Conservation (phyloP, 2,797 vertebrate genomes). For the Podarcis siculus region DNA sequence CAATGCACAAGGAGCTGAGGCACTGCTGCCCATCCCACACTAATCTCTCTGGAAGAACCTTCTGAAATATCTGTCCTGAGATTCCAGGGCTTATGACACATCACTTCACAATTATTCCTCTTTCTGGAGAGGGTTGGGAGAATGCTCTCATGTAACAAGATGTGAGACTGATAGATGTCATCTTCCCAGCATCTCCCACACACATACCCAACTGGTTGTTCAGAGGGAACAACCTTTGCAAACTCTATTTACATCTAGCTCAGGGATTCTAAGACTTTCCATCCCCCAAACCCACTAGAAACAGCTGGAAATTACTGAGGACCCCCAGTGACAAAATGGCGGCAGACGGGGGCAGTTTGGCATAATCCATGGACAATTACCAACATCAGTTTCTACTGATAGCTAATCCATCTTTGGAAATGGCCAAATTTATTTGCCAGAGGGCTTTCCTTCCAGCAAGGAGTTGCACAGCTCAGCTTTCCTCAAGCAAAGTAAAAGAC, state of each 20-base stretch:
- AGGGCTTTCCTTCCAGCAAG: too few species aligned
- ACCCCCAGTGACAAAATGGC: too few species aligned
- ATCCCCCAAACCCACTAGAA: too few species aligned
- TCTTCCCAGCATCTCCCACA: not conserved
- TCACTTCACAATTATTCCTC: not conserved
- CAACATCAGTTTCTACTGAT: too few species aligned
- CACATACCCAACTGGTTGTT: not conserved
- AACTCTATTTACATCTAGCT: not conserved
- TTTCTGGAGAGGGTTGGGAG: not conserved
- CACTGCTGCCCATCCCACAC: not conserved
- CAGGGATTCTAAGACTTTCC: not conserved
- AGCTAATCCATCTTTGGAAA: too few species aligned
- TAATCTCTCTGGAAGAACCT: not conserved
- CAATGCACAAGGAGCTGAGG: not conserved
- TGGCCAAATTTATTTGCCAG: too few species aligned
- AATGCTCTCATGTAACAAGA: constrained; percentile 1
- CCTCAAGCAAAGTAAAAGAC: too few species aligned
- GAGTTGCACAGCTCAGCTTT: too few species aligned
- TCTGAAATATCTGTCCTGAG: not conserved
- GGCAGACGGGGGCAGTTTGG: too few species aligned
- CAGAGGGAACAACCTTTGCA: too few species aligned
- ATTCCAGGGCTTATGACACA: not conserved
- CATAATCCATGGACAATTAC: too few species aligned
- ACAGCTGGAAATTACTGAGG: too few species aligned
- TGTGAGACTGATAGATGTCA: not conserved